Evolutionary conservation across 2,888 invertebrate genomes (phyloP).

Genomic region (Drepanosiphum platanoidis): DNA sequence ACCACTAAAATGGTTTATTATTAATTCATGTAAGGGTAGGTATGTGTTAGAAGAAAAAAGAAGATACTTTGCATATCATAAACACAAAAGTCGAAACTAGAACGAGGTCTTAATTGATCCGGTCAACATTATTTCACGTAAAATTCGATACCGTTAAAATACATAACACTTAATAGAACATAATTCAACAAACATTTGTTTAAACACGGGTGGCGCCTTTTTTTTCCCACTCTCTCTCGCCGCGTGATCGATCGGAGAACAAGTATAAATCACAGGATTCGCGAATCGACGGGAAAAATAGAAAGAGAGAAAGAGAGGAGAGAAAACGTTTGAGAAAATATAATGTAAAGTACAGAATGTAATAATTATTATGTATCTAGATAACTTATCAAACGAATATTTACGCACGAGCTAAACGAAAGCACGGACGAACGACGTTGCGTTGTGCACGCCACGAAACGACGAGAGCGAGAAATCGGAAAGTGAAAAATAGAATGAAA

Average conservation of each 20-base stretch:
- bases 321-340: neutral
- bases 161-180: neutral
- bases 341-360: neutral
- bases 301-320: too few species aligned
- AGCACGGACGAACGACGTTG: neutral
- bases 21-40: neutral
- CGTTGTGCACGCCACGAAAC: neutral
- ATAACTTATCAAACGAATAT: constrained; percentile 41
- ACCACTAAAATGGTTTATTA: neutral
- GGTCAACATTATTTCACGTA: neutral
- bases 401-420: neutral
- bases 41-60: neutral
- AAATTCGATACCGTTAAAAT: neutral
- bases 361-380: constrained; percentile 18
- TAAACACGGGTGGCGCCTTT: neutral
- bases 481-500: neutral
- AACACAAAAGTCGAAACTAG: constrained; percentile 5
- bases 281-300: neutral
- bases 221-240: neutral
- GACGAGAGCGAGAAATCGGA: neutral
- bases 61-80: constrained; percentile 9
- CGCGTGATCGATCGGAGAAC: neutral
- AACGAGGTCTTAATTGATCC: neutral
- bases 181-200: neutral
- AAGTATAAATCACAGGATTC: neutral